These are phyloP conservation scores for Oppia nitens DNA, from an alignment of 1,140 invertebrate genomes.

Conservation along the genomic window DNA sequence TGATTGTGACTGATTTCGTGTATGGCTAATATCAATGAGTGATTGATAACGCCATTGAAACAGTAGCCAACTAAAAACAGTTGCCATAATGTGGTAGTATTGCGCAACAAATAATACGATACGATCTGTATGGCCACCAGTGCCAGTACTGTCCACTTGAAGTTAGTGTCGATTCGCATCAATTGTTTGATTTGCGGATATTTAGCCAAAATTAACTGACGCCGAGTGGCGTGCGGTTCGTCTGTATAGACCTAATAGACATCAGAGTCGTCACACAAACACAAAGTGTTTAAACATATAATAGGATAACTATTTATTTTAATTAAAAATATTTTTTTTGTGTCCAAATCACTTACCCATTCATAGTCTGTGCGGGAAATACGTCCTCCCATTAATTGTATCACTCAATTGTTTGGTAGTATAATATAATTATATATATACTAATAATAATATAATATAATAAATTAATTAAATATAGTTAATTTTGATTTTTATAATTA, in stretches of 20 bases:
- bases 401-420: too few relatives aligned
- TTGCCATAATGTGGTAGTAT: conserved; percentile 50
- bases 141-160: conserved; percentile 65
- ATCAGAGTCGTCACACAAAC: conserved; percentile 75
- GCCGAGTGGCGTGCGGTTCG: conserved; percentile 66
- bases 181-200: conserved; percentile 90
- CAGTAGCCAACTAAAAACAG: conserved; percentile 64
- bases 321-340: conserved; percentile 26
- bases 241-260: too few relatives aligned
- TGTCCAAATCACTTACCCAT: conserved; percentile 71
- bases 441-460: too few relatives aligned
- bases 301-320: neutral
- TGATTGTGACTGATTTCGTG: conserved; percentile 96
- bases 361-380: conserved; percentile 80
- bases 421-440: too few relatives aligned
- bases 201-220: conserved; percentile 64
- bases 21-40: conserved; percentile 85
- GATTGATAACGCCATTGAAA: conserved; percentile 90
- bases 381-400: conserved; percentile 85
- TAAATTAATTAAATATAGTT: too few relatives aligned
- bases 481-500: too few relatives aligned
- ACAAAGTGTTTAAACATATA: too few relatives aligned
- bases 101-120: conserved; percentile 56
- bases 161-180: conserved; percentile 75
- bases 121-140: conserved; percentile 68